These are phyloP conservation scores for Stenotaenia linearis DNA, from an alignment of 2,888 invertebrate genomes.

Conservation along the genomic window DNA sequence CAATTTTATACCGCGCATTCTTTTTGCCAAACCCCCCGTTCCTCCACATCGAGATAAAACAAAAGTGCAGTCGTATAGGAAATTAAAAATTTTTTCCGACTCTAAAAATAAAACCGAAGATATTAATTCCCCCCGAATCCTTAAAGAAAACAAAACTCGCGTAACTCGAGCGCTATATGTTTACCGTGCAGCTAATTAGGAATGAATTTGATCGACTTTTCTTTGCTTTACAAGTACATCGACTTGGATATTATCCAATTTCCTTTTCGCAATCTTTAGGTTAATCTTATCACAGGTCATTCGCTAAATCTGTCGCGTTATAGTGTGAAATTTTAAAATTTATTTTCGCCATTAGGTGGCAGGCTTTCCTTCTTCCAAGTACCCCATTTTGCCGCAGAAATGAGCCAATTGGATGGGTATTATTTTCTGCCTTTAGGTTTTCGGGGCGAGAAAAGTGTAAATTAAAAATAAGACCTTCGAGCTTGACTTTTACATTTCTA, in stretches of 20 bases:
- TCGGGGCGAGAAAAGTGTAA: not conserved
- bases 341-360: conserved; percentile 22
- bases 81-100: not conserved
- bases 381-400: conserved; percentile 21
- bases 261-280: not conserved
- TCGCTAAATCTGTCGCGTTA: conserved; percentile 10
- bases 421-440: conserved; percentile 17
- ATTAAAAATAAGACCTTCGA: not conserved
- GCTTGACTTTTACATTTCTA: not conserved
- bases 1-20: not conserved
- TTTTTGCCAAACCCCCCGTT: not conserved
- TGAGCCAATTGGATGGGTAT: conserved; percentile 17
- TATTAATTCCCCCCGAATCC: not conserved
- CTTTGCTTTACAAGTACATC: not conserved
- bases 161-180: too few species aligned
- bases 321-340: conserved; percentile 16
- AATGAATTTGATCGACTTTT: not conserved
- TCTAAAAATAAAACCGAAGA: not conserved
- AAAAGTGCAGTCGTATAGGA: not conserved
- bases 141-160: not conserved
- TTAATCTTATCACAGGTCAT: conserved; percentile 19
- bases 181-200: too few species aligned
- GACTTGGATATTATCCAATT: conserved; percentile 15
- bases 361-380: not conserved
- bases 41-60: not conserved